phyloP scores from a whole-genome alignment of 2,888 invertebrate genomes.

The Anthrax anthrax region DNA sequence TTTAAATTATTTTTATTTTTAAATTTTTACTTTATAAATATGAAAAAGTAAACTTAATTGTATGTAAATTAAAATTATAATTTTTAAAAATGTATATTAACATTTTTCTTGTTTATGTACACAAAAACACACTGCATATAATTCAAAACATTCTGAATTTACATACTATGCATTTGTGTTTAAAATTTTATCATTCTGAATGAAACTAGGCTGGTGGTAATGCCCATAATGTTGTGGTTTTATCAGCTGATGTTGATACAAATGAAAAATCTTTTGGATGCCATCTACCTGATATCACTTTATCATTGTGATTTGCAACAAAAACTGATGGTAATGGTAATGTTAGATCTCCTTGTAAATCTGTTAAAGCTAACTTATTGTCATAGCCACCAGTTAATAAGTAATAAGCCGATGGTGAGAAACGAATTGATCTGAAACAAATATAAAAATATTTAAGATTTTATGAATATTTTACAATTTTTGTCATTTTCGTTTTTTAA shows the following conservation, averaged over 20 bases:
- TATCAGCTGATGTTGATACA: constrained; percentile 87
- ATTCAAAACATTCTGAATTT: too few species aligned
- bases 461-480: neutral
- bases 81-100: too few species aligned
- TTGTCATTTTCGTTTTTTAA: neutral
- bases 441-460: neutral
- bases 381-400: constrained; percentile 87
- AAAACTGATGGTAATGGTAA: constrained; percentile 82
- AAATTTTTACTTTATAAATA: too few species aligned
- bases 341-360: constrained; percentile 85
- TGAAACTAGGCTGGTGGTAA: constrained; percentile 54
- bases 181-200: too few species aligned
- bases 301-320: constrained; percentile 88
- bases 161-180: too few species aligned
- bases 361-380: constrained; percentile 76
- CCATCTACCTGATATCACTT: constrained; percentile 93
- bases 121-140: too few species aligned
- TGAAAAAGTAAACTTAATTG: too few species aligned
- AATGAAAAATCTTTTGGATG: constrained; percentile 92
- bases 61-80: too few species aligned
- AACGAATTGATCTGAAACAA: constrained; percentile 58
- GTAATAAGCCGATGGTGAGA: constrained; percentile 91
- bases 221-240: constrained; percentile 86
- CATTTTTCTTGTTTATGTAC: too few species aligned
- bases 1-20: too few species aligned